These are phyloP conservation scores for Papilio xuthus DNA, from an alignment of 1,140 invertebrate genomes.

Conservation along the genomic window DNA sequence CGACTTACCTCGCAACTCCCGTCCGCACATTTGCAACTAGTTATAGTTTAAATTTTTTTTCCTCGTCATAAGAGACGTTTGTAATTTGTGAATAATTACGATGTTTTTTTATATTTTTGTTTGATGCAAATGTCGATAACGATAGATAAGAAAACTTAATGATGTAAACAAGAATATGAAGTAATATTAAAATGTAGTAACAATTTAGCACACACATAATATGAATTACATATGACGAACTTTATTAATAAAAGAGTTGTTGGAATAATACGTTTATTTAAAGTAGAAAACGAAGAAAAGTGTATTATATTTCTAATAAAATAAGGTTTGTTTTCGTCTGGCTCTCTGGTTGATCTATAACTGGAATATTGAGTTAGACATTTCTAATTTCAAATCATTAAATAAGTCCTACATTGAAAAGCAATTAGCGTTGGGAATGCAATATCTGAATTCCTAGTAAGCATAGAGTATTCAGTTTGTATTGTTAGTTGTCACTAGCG, in stretches of 20 bases:
- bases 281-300: background rate
- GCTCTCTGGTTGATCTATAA: background rate
- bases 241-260: background rate
- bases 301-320: background rate
- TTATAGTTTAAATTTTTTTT: constrained; percentile 19
- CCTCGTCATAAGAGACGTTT: background rate
- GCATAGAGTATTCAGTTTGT: background rate
- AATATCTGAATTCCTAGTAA: constrained; percentile 4
- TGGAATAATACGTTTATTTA: background rate
- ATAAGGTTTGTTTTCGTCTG: constrained; percentile 9
- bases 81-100: background rate
- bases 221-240: background rate
- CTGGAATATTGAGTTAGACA: constrained; percentile 24
- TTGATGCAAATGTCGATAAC: too few species aligned
- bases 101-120: too few species aligned
- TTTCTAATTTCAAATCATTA: constrained; percentile 32
- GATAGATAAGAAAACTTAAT: background rate
- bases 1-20: constrained; percentile 42
- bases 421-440: background rate
- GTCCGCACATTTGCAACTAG: constrained; percentile 55
- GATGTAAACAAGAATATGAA: background rate
- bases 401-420: constrained; percentile 29
- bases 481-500: background rate
- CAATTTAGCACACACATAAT: background rate
- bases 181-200: background rate